Evolutionary conservation across 64 coral and sea anemone genomes (phyloP), one percentile per base, ranked within the genome.

Genomic region (Hydrozoanthus tunicans): DNA sequence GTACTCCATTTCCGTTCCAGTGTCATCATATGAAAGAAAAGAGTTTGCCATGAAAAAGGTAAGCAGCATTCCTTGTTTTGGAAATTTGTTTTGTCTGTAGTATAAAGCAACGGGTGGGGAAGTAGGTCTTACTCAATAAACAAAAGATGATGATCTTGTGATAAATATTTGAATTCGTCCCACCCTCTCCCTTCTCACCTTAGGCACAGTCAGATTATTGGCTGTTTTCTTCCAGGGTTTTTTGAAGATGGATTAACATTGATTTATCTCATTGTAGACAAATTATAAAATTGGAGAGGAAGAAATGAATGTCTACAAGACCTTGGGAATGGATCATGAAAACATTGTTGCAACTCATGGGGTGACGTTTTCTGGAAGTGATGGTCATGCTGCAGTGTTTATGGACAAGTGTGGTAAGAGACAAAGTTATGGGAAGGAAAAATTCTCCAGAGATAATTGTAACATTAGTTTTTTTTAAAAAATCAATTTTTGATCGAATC

Each of bases 401-500:
- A 88, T 88, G 84, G 69, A 88, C 6, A 88, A 88, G 12, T 88
- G 70, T 88, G 84, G 84, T 88, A 73, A 88, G 84, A 60, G 58
- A 58, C 17, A 81, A 26, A 26, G 6, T 12, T 62, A 3, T 32
- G 0, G 3, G 32, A 43, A 76, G 43, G 24, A 13, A 3, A 53
- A 3, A 53, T 26, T 27, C 70, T 32, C 6, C 4, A 27, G 9
- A 9, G 32, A 51, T 26, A 43, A 43, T 43, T 43, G 32, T 43
- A 43, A 43, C 32, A 43, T 43, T 43, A 43, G 32, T 43, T 43
- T 43, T 43, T 20, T 43, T 43, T 1, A 43, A 43, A 43, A 43
- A 43, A 43, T 43, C 32, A 43, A 43, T 43, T 43, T 43, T 43
- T 43, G 32, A 43, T 43, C 32, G 32, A 43, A 43, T 43, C 2